Conservation (phyloP, 2,797 vertebrate genomes). For the Carapus acus region DNA sequence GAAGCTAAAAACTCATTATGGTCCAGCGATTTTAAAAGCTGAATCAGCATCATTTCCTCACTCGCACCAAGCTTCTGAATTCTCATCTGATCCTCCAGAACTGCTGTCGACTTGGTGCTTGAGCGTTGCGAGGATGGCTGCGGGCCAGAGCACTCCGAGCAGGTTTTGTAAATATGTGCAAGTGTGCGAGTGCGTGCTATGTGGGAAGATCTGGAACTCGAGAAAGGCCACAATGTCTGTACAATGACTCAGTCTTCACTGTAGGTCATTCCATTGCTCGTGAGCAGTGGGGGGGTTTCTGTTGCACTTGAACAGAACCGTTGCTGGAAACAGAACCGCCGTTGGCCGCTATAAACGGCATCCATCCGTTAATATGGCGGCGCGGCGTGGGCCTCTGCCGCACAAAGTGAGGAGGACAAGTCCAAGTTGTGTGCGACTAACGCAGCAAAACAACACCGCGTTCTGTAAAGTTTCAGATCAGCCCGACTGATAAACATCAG, state of each 20-base stretch:
- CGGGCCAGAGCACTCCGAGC: conserved; percentile 40
- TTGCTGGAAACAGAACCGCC: conserved; percentile 15
- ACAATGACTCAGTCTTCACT: conserved; percentile 51
- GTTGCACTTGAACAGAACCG: conserved; percentile 25
- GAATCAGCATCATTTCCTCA: conserved; percentile 19
- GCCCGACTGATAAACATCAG: too few relatives aligned
- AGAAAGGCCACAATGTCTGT: conserved; percentile 48
- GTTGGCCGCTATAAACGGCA: conserved; percentile 4
- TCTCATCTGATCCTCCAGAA: conserved; percentile 38
- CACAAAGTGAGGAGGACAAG: too few relatives aligned
- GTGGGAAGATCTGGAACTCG: conserved; percentile 52
- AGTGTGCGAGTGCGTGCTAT: conserved; percentile 13
- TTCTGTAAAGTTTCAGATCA: too few relatives aligned
- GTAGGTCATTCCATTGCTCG: conserved; percentile 47
- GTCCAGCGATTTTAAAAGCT: conserved; percentile 12
- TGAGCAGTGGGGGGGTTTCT: conserved; percentile 22
- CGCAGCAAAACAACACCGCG: too few relatives aligned
- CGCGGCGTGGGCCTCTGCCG: too few relatives aligned
- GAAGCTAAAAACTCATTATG: too few relatives aligned
- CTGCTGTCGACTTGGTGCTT: conserved; percentile 44
- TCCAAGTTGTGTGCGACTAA: too few relatives aligned
- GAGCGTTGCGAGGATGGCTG: conserved; percentile 36
- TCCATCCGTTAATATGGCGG: neutral
- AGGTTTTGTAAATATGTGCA: conserved; percentile 25
- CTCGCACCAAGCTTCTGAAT: conserved; percentile 3